These are phyloP conservation scores for Sphaerodactylus townsendi DNA, from an alignment of 2,113 vertebrate genomes.

Conservation along the genomic window DNA sequence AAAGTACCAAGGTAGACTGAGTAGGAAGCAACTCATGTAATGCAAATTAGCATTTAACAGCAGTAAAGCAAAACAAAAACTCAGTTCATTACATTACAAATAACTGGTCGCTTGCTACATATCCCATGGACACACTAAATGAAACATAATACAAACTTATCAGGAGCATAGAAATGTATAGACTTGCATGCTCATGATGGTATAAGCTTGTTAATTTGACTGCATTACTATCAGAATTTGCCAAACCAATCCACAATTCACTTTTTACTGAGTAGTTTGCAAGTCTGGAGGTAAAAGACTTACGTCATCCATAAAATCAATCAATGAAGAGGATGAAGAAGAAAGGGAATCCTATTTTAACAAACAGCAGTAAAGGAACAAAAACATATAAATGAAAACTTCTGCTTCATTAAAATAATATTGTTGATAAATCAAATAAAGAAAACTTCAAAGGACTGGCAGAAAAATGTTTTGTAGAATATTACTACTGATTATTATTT, in stretches of 20 bases:
- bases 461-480: slow-evolving; percentile 59
- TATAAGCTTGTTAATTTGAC: slow-evolving; percentile 2
- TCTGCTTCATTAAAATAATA: slow-evolving; percentile 71
- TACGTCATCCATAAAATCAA: slow-evolving; percentile 98
- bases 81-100: slow-evolving; percentile 5
- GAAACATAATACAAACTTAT: background rate
- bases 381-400: slow-evolving; percentile 76
- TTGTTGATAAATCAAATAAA: slow-evolving; percentile 66
- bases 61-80: slow-evolving; percentile 32
- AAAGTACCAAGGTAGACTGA: background rate
- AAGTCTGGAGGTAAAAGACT: slow-evolving; percentile 81
- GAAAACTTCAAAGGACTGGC: slow-evolving; percentile 65
- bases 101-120: no score
- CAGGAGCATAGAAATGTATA: slow-evolving; percentile 30
- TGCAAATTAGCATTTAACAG: background rate
- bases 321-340: slow-evolving; percentile 94
- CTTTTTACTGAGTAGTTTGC: slow-evolving; percentile 67
- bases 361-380: slow-evolving; percentile 82
- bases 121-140: no score
- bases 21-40: background rate
- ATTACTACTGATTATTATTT: slow-evolving; percentile 55
- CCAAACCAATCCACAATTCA: slow-evolving; percentile 64
- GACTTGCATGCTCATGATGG: slow-evolving; percentile 13
- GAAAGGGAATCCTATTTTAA: slow-evolving; percentile 93
- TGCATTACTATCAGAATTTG: slow-evolving; percentile 46